phyloP scores from a whole-genome alignment of 2,113 vertebrate genomes.

The Microtus richardsoni region DNA sequence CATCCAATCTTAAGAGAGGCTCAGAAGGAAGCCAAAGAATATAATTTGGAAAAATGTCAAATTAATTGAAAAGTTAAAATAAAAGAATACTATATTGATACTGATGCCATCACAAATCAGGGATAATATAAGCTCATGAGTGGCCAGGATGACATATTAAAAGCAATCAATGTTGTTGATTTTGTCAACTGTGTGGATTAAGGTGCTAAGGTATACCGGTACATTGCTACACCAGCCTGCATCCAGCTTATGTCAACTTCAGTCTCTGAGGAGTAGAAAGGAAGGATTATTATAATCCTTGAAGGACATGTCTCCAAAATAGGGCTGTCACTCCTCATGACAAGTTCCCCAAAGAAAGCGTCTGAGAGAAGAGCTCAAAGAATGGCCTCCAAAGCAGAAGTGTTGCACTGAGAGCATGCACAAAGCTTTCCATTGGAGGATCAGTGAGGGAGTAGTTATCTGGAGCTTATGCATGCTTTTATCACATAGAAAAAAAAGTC shows the following conservation, averaged over 20 bases:
- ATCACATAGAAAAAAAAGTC: neutral
- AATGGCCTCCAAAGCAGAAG: neutral
- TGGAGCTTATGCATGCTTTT: neutral
- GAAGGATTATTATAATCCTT: neutral
- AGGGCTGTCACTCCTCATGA: neutral
- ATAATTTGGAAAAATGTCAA: conserved; percentile 49
- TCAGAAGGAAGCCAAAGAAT: conserved; percentile 14
- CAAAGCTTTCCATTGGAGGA: neutral
- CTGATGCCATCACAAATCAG: neutral
- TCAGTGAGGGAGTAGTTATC: neutral
- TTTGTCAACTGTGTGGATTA: neutral
- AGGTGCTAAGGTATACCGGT: neutral
- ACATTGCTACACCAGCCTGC: neutral
- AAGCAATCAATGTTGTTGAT: neutral
- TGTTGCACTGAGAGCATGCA: accelerated
- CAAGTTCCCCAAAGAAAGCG: neutral
- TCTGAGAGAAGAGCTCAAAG: neutral
- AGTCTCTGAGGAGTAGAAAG: neutral
- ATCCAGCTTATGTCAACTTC: neutral
- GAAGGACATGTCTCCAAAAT: neutral
- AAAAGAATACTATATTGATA: neutral
- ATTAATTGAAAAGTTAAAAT: conserved; percentile 44
- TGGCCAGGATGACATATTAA: neutral
- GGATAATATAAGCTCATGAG: neutral
- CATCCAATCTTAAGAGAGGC: neutral